These are phyloP conservation scores for Archivesica marissinica DNA, from an alignment of 1,140 invertebrate genomes.

Conservation along the genomic window DNA sequence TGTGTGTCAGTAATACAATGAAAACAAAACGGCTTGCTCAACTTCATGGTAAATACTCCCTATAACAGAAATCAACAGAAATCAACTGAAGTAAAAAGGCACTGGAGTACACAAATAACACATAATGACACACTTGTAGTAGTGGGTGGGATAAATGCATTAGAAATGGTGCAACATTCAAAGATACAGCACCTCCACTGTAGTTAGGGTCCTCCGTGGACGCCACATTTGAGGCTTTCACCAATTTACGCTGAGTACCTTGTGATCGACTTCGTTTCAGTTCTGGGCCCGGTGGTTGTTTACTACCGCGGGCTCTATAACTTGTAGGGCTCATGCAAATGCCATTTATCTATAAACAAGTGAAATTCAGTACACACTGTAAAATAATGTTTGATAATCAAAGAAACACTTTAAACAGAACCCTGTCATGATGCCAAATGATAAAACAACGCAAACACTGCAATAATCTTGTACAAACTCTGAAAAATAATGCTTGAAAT, in stretches of 20 bases:
- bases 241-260: constrained; percentile 82
- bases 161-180: constrained; percentile 17
- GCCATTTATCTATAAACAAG: constrained; percentile 90
- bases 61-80: neutral
- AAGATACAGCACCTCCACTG: constrained; percentile 78
- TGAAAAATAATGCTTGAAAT: constrained; percentile 47
- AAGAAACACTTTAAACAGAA: constrained; percentile 8
- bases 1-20: too few species aligned
- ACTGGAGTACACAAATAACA: neutral
- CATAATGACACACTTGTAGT: neutral
- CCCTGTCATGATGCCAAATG: neutral
- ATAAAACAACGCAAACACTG: constrained; percentile 15
- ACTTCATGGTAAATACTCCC: neutral
- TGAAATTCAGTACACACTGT: constrained; percentile 44
- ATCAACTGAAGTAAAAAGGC: neutral
- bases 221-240: constrained; percentile 82
- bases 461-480: constrained; percentile 24
- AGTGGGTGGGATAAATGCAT: constrained; percentile 27
- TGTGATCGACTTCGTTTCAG: constrained; percentile 84
- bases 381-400: constrained; percentile 11
- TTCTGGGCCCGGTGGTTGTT: constrained; percentile 72
- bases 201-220: constrained; percentile 81
- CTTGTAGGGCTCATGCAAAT: constrained; percentile 88
- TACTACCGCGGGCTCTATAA: constrained; percentile 52
- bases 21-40: neutral